Base-by-base conservation (phyloP, 2,113 vertebrate genomes). In the Brachypteracias leptosomus region DNA sequence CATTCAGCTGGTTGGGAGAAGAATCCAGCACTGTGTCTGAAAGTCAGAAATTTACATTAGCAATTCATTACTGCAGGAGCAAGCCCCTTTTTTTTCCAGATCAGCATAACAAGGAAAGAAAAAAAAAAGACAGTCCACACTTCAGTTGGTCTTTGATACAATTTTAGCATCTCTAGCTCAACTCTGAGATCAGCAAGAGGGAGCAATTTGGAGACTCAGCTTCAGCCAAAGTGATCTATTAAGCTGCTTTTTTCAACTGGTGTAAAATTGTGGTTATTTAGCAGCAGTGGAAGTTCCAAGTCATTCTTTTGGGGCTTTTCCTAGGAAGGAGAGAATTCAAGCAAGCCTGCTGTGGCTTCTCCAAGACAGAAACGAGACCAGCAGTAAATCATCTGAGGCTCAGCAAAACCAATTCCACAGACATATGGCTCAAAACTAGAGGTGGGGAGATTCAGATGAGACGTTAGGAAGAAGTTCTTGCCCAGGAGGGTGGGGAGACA, bases 1-100 rank as follows among this genome's bases (percentile, higher is more conserved):
- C 88, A 13, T 92, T 98, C 92, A 98, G 90, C 54, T 97, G 92
- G 85, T 94, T 98, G 22, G 98, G 97, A 92, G 94, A 97, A 68
- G 90, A 75, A 79, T 98, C 98, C 71, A 98, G 94, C 49, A 98
- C 92, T 2, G 98, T 98, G 87, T 98, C 98, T 98, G 96, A 94
- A 98, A 98, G 57, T 25, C 46, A 86, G 83, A 88, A 91, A 33
- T 5, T 51, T 59, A 0, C 2, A 28, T 17, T 57, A 67, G 24
- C 6, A 28, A 29, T 35, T 83, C 46, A 65, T 52, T 59, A 44
- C 33, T 38, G 35, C 25, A 81, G 40, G 9, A 62, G 14, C 26
- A 67, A 63, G 68, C 36, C 16, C 2, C 58, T 47, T 82, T 28
- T n/a, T 38, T 82, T 38, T 14, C 25, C 26, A 93, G 73, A 90